phyloP scores from a whole-genome alignment of 1,140 invertebrate genomes.

The Saxidomus purpurata region DNA sequence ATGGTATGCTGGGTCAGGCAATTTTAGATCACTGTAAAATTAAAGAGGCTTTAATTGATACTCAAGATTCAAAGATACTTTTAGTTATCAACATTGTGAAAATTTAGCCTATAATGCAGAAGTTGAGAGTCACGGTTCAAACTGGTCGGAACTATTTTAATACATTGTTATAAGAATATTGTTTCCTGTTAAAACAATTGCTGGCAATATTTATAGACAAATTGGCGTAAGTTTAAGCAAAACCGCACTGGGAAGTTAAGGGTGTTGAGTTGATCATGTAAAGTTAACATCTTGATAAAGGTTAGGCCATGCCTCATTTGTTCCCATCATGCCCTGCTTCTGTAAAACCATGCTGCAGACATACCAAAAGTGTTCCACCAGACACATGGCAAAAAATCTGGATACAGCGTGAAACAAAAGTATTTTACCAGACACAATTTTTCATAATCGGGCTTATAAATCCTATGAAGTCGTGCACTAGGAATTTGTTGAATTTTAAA shows the following conservation, averaged over 20 bases:
- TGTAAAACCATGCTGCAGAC: background rate
- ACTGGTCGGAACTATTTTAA: no score
- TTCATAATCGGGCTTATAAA: background rate
- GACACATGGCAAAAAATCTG: background rate
- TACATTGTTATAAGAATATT: no score
- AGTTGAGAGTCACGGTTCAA: no score
- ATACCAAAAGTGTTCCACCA: slow-evolving; percentile 4
- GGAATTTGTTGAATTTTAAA: background rate
- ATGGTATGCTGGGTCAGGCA: no score
- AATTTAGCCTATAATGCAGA: no score
- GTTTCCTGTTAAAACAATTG: background rate
- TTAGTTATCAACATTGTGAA: no score
- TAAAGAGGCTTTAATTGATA: no score
- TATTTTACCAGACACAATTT: background rate
- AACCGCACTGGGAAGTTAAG: background rate
- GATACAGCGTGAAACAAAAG: background rate
- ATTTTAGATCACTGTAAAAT: no score
- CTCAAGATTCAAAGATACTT: no score
- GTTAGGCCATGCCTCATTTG: background rate
- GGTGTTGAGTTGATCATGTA: slow-evolving; percentile 24
- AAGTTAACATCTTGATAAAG: slow-evolving; percentile 25
- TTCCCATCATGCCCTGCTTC: background rate
- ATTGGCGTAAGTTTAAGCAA: background rate
- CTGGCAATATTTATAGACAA: background rate
- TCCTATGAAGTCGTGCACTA: background rate